phyloP scores from a whole-genome alignment of 2,888 invertebrate genomes.

The Neoitamus cyanurus region DNA sequence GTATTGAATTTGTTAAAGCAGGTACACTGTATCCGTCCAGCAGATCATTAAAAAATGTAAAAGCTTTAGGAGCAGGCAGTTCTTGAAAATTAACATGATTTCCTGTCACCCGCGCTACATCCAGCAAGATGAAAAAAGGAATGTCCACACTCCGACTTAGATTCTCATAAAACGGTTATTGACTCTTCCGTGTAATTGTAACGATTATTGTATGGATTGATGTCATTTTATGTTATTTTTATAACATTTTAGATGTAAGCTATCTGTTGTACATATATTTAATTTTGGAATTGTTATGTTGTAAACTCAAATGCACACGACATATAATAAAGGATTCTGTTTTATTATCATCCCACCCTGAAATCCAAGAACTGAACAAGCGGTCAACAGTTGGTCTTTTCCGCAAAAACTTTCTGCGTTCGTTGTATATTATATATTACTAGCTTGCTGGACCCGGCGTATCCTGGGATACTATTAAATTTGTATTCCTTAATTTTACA shows the following conservation, averaged over 20 bases:
- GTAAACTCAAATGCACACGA: conserved; percentile 4
- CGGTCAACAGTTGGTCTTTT: too few relatives aligned
- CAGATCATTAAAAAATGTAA: background rate
- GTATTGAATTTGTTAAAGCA: background rate
- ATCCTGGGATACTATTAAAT: too few relatives aligned
- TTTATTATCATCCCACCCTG: background rate
- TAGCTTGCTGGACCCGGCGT: too few relatives aligned
- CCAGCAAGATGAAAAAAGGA: background rate
- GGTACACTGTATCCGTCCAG: conserved; percentile 11
- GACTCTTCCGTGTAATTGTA: background rate
- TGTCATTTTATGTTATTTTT: background rate
- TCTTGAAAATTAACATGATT: background rate
- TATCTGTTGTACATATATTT: background rate
- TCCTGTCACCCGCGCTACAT: background rate
- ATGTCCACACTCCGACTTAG: background rate
- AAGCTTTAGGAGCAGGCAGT: background rate
- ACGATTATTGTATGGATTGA: background rate
- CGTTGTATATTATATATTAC: too few relatives aligned
- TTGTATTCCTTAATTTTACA: too few relatives aligned
- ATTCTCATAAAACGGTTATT: background rate
- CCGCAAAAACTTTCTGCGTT: too few relatives aligned
- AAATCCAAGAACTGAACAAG: too few relatives aligned
- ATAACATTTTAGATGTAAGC: background rate
- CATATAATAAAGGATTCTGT: background rate
- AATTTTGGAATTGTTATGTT: conserved; percentile 7